Conservation (phyloP, 2,113 vertebrate genomes). For the Entelurus aequoreus region DNA sequence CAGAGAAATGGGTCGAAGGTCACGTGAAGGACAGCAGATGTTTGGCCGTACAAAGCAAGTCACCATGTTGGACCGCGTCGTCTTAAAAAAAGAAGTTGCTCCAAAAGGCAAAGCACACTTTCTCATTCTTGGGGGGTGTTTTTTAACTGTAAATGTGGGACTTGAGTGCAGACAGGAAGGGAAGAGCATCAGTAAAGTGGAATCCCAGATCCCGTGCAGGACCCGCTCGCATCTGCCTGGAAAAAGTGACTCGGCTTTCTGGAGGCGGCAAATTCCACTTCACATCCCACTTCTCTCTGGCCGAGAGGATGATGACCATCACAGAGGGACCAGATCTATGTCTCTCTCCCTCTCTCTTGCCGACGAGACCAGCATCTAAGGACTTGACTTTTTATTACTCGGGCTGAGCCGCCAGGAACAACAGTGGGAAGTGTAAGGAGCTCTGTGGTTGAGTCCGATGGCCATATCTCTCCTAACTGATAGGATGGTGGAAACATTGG, state of each 20-base stretch:
- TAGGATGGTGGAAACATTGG: slow-evolving; percentile 4
- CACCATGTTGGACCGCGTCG: neutral
- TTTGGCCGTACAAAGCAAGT: neutral
- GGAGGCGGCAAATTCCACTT: slow-evolving; percentile 50
- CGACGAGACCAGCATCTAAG: neutral
- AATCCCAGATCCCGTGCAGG: slow-evolving; percentile 55
- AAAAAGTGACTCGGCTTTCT: slow-evolving; percentile 58
- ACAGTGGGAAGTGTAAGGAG: slow-evolving; percentile 1
- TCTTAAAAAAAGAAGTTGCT: neutral
- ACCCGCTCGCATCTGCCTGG: slow-evolving; percentile 57
- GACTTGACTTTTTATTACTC: slow-evolving; percentile 5
- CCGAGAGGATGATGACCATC: slow-evolving; percentile 29
- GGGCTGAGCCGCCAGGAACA: slow-evolving; percentile 14
- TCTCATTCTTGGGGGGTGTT: neutral
- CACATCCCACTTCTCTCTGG: slow-evolving; percentile 43
- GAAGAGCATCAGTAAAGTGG: slow-evolving; percentile 51
- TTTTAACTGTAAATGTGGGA: neutral
- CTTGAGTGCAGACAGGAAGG: slow-evolving; percentile 9
- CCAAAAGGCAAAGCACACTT: neutral
- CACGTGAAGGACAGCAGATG: neutral
- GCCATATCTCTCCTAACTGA: slow-evolving; percentile 23
- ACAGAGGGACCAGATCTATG: slow-evolving; percentile 11
- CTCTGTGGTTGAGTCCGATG: slow-evolving; percentile 9
- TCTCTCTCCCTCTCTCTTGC: neutral
- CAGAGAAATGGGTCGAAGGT: too few species aligned